Evolutionary conservation across 2,888 invertebrate species (phyloP), one percentile per base, ranked within the genome.

Genomic region (Epirrhoe tristata): DNA sequence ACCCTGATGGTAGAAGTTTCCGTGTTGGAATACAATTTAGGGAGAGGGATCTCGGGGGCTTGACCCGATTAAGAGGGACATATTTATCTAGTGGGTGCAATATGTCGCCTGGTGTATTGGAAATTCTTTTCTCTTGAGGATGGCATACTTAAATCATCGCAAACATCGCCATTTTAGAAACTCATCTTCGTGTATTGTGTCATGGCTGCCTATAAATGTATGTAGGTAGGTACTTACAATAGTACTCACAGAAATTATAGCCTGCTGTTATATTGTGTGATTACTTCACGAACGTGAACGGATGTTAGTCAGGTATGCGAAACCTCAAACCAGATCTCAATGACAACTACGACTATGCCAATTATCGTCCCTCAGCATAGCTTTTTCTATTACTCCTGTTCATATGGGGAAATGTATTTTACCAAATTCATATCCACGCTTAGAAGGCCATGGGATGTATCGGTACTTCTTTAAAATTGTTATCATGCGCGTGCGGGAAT

Each of bases 301-400:
- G 63, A 67, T 59, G 58, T 59, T 54, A 32, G 6, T 61, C 32
- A 50, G 34, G 62, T 62, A 63, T 67, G 10, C 14, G 50, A 58
- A 66, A 66, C n/a, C n/a, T n/a, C n/a, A n/a, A n/a, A n/a, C 58
- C 17, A 50, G 48, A 55, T 66, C 34, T 57, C 32, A 48, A 32
- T 60, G 39, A 52, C 43, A 58, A 54, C 50, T 39, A 32, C 12
- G 53, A 36, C 39, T 60, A 36, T 54, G 54, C 54, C 50, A 58
- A 58, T 58, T 53, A 61, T 31, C 24, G 39, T 12, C 46, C 46
- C 6, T 14, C 39, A 12, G 39, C 39, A 39, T 39, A 39, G 39
- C 10, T 10, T 39, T 8, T 39, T 7, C 10, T 39, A 10, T 8
- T 39, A 10, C 36, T 39, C 8, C 3, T 43, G 39, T 10, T 12